Evolutionary conservation across 2,888 invertebrate species (phyloP).

Genomic region (Callinectes sapidus): DNA sequence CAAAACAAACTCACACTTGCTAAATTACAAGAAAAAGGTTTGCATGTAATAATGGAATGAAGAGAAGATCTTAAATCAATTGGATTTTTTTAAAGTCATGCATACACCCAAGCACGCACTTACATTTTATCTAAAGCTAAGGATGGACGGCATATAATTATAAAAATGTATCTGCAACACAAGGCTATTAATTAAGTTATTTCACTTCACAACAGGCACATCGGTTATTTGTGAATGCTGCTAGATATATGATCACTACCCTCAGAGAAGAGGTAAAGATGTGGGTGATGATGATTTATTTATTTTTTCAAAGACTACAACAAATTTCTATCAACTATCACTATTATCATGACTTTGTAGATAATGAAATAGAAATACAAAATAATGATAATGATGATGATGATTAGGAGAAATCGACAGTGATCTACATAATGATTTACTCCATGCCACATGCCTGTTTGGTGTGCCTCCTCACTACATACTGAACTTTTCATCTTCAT

Average conservation of each 20-base stretch:
- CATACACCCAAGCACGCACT: not conserved
- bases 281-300: not conserved
- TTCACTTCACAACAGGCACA: not conserved
- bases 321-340: not conserved
- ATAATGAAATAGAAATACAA: not conserved
- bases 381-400: not conserved
- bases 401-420: not conserved
- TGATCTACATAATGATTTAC: not conserved
- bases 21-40: too few species aligned
- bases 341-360: not conserved
- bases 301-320: not conserved
- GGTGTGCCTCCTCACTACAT: too few species aligned
- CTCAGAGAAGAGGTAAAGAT: not conserved
- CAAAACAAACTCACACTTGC: not conserved
- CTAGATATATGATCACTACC: not conserved
- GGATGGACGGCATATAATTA: not conserved
- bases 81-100: not conserved
- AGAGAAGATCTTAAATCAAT: too few species aligned
- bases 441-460: too few species aligned
- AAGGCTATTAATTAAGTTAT: not conserved
- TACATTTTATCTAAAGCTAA: not conserved
- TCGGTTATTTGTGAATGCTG: not conserved
- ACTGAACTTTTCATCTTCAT: too few species aligned
- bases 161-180: not conserved
- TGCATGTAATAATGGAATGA: too few species aligned